Evolutionary conservation across 2,888 invertebrate genomes (phyloP).

Genomic region (Drosophila nr. medialis): DNA sequence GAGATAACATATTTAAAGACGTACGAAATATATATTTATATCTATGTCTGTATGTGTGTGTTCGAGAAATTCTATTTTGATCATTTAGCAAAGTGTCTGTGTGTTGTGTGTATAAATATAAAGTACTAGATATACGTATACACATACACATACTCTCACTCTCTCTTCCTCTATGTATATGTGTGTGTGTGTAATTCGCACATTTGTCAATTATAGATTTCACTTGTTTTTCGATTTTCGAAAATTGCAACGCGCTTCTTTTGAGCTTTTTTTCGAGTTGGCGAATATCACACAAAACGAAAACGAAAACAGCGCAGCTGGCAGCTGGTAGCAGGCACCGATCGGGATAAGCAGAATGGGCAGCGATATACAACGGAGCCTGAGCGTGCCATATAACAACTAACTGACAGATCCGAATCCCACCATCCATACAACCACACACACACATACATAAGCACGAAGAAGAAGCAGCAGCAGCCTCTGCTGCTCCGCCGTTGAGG

Average conservation of each 20-base stretch:
- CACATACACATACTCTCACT: background rate
- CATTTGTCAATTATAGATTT: conserved; percentile 50
- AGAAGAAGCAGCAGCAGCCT: conserved; percentile 36
- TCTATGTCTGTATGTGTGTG: background rate
- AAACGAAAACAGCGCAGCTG: conserved; percentile 9
- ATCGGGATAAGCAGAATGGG: conserved; percentile 13
- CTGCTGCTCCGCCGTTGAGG: conserved; percentile 31
- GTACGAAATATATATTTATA: background rate
- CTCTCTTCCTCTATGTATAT: background rate
- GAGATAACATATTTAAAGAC: conserved; percentile 17
- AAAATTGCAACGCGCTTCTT: conserved; percentile 35
- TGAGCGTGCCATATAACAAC: conserved; percentile 57
- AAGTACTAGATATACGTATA: conserved; percentile 19
- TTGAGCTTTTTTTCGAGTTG: conserved; percentile 9
- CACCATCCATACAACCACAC: conserved; percentile 29
- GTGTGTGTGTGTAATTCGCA: conserved; percentile 20
- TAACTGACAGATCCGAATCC: conserved; percentile 53
- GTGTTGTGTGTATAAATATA: conserved; percentile 12
- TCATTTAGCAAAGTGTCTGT: conserved; percentile 14
- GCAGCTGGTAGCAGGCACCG: conserved; percentile 8
- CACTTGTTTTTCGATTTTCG: conserved; percentile 24
- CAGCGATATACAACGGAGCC: conserved; percentile 56
- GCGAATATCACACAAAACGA: conserved; percentile 15
- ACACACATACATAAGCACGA: conserved; percentile 46
- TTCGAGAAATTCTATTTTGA: conserved; percentile 41